Percentiles rank a stretch among this genome's conserved stretches.
These are phyloP conservation scores for Araneus ventricosus DNA, from an alignment of 1,140 invertebrate genomes.

Conservation along the genomic window DNA sequence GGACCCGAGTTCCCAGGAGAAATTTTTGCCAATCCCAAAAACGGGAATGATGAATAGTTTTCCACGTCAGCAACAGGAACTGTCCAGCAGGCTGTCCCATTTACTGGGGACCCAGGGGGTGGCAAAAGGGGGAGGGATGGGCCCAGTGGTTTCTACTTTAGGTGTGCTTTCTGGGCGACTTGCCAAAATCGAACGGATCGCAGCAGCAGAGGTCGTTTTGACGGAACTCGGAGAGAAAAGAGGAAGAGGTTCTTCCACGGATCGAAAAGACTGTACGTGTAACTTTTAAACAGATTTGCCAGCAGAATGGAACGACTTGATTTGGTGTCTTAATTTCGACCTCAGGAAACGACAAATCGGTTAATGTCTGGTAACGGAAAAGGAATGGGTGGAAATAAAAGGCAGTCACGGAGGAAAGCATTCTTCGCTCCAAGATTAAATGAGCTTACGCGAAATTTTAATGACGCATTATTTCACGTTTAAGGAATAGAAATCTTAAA, in stretches of 20 bases:
- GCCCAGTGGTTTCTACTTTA: constrained; percentile 1
- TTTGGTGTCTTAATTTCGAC: neutral
- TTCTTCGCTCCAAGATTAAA: too few species aligned
- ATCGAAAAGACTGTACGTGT: constrained; percentile 49
- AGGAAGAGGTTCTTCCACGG: neutral
- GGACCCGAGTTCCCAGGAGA: neutral
- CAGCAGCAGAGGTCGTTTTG: constrained; percentile 35
- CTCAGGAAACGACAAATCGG: too few species aligned
- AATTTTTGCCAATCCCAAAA: neutral
- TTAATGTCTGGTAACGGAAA: too few species aligned
- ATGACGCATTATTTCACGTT: too few species aligned
- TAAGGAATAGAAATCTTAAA: too few species aligned
- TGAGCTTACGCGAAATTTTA: too few species aligned
- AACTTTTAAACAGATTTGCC: constrained; percentile 16
- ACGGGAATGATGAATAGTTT: constrained; percentile 7
- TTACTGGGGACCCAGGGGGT: neutral
- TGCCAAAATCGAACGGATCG: constrained; percentile 59
- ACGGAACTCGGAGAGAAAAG: neutral
- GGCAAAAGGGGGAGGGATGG: neutral
- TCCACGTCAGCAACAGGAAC: constrained; percentile 50
- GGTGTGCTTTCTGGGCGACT: constrained; percentile 42
- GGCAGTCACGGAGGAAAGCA: too few species aligned
- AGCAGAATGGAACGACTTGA: neutral
- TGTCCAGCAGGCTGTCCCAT: neutral
- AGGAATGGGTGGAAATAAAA: too few species aligned